These are phyloP conservation scores for Agriopis leucophaearia DNA, from an alignment of 2,888 invertebrate species.

Conservation along the genomic window DNA sequence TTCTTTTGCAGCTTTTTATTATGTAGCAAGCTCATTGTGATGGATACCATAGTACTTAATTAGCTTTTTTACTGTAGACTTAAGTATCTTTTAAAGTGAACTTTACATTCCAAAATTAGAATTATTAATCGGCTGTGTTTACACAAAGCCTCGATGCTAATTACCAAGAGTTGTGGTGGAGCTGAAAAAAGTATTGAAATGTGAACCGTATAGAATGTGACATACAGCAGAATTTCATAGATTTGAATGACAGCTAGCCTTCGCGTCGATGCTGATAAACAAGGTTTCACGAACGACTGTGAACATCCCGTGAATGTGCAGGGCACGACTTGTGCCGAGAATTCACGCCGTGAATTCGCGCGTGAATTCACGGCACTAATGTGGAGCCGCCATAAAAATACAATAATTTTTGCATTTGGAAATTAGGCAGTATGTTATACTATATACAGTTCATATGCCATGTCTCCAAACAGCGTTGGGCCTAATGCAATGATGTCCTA, in stretches of 20 bases:
- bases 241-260: not conserved
- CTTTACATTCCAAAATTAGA: slow-evolving; percentile 80
- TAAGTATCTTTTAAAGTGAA: slow-evolving; percentile 71
- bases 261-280: not conserved
- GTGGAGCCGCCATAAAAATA: too few species aligned
- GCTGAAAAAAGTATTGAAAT: not conserved
- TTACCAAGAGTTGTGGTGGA: not conserved
- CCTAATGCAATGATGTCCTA: slow-evolving; percentile 47
- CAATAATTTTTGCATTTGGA: too few species aligned
- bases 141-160: slow-evolving; percentile 38
- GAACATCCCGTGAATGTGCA: too few species aligned
- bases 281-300: too few species aligned
- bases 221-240: not conserved
- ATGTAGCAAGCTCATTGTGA: slow-evolving; percentile 80
- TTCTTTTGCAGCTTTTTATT: slow-evolving; percentile 65
- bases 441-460: not conserved
- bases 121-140: slow-evolving; percentile 75
- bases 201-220: not conserved
- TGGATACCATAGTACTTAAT: slow-evolving; percentile 80
- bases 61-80: slow-evolving; percentile 80
- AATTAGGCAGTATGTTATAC: not conserved
- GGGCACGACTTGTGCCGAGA: too few species aligned
- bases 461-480: not conserved
- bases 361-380: too few species aligned
- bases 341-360: too few species aligned